Conservation (phyloP, 2,797 vertebrate genomes). For the Acrossocheilus wenchowensis region DNA sequence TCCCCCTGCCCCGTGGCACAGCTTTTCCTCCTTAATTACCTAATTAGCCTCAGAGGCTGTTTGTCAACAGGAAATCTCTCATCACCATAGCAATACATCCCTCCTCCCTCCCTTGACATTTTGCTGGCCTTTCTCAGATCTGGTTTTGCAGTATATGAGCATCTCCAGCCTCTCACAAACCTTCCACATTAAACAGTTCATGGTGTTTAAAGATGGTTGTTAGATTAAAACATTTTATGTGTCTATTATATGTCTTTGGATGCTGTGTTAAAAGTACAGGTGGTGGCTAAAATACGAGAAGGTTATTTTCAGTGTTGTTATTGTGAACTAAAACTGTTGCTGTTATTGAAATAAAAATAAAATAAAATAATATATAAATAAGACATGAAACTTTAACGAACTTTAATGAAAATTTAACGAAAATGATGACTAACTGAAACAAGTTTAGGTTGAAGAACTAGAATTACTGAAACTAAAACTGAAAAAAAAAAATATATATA, state of each 20-base stretch:
- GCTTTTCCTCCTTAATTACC: slow-evolving; percentile 66
- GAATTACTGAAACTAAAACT: neutral
- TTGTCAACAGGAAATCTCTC: slow-evolving; percentile 77
- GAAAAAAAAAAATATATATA: neutral
- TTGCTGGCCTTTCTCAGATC: slow-evolving; percentile 69
- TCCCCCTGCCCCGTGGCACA: slow-evolving; percentile 5
- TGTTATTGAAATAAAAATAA: neutral
- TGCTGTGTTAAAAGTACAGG: neutral
- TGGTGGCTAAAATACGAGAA: neutral
- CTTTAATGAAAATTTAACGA: too few relatives aligned
- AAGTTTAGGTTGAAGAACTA: neutral
- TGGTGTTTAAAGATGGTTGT: neutral
- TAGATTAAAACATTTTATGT: neutral
- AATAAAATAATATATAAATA: neutral
- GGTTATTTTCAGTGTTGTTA: neutral
- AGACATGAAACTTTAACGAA: neutral
- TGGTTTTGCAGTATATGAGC: slow-evolving; percentile 43
- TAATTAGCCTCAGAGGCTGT: slow-evolving; percentile 73
- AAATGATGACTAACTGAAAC: neutral
- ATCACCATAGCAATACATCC: slow-evolving; percentile 58
- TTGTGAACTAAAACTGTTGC: neutral
- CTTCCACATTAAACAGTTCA: neutral
- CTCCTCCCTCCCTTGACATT: slow-evolving; percentile 72
- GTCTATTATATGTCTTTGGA: neutral
- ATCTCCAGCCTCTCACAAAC: slow-evolving; percentile 49